These are phyloP conservation scores for Eurytoma californica DNA, from an alignment of 2,888 invertebrate genomes.

Conservation along the genomic window DNA sequence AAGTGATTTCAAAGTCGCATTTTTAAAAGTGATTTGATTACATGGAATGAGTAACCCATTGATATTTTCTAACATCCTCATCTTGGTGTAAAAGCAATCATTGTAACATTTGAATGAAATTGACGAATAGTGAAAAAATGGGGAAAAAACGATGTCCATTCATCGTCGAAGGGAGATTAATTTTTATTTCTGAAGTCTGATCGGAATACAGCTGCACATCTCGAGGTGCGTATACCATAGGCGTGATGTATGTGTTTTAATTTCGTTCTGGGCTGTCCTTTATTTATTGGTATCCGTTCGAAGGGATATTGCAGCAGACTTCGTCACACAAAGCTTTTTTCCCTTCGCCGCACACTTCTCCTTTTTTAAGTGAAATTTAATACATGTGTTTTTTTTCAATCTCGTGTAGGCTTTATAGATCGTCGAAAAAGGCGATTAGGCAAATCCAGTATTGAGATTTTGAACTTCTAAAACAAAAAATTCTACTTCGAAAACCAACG, in stretches of 20 bases:
- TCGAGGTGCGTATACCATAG: background rate
- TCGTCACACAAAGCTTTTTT: constrained; percentile 60
- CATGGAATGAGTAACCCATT: too few species aligned
- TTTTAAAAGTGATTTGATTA: too few species aligned
- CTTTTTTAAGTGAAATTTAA: constrained; percentile 12
- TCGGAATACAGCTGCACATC: constrained; percentile 30
- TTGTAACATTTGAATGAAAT: too few species aligned
- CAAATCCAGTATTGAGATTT: background rate
- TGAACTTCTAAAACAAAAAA: too few species aligned
- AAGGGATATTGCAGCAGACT: constrained; percentile 69
- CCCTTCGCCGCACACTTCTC: constrained; percentile 10
- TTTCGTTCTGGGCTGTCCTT: constrained; percentile 67
- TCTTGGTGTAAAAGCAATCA: too few species aligned
- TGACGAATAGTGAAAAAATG: background rate
- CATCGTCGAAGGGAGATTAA: constrained; percentile 47
- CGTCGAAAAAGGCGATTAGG: background rate
- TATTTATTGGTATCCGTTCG: constrained; percentile 71
- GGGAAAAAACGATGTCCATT: constrained; percentile 54
- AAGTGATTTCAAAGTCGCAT: too few species aligned
- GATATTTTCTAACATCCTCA: too few species aligned
- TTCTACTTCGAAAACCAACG: too few species aligned
- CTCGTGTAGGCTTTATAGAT: background rate
- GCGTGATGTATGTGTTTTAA: constrained; percentile 71
- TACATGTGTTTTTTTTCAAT: constrained; percentile 13
- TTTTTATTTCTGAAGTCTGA: constrained; percentile 52